Percentiles rank a stretch among this genome's conserved stretches.
Conservation (phyloP, 2,113 vertebrate genomes). For the Elephantulus edwardii region DNA sequence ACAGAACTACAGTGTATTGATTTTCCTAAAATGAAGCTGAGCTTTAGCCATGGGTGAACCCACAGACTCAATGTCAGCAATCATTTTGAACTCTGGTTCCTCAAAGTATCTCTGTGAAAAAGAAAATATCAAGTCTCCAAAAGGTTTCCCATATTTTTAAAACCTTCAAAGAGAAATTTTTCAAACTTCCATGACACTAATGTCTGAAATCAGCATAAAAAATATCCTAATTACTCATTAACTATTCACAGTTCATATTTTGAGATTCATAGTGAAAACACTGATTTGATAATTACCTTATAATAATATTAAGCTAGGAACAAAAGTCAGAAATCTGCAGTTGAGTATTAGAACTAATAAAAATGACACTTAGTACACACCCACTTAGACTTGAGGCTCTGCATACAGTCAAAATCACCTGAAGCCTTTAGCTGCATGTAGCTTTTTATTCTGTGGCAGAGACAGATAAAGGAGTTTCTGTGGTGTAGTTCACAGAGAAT, state of each 20-base stretch:
- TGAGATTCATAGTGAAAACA: conserved; percentile 1
- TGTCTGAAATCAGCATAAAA: neutral
- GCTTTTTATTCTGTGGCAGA: neutral
- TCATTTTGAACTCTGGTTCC: conserved; percentile 15
- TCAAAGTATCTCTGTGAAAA: neutral
- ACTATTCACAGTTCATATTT: neutral
- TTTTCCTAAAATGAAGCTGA: conserved; percentile 35
- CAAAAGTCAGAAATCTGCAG: conserved; percentile 7
- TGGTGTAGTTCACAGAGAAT: too few relatives aligned
- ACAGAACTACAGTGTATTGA: neutral
- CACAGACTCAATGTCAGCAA: neutral
- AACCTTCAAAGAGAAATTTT: too few relatives aligned
- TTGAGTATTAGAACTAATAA: conserved; percentile 37
- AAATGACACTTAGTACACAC: conserved; percentile 32
- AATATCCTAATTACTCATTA: conserved; percentile 26
- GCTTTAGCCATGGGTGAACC: neutral
- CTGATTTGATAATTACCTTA: conserved; percentile 5
- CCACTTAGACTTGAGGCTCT: conserved; percentile 16
- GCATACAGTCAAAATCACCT: neutral
- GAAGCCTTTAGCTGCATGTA: neutral
- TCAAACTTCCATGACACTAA: neutral
- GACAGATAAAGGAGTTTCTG: too few relatives aligned
- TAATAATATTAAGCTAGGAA: conserved; percentile 23
- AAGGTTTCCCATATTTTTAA: too few relatives aligned
- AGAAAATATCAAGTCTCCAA: conserved; percentile 42